phyloP scores from a whole-genome alignment of 1,140 invertebrate genomes.

The Drosophila chauvacae region DNA sequence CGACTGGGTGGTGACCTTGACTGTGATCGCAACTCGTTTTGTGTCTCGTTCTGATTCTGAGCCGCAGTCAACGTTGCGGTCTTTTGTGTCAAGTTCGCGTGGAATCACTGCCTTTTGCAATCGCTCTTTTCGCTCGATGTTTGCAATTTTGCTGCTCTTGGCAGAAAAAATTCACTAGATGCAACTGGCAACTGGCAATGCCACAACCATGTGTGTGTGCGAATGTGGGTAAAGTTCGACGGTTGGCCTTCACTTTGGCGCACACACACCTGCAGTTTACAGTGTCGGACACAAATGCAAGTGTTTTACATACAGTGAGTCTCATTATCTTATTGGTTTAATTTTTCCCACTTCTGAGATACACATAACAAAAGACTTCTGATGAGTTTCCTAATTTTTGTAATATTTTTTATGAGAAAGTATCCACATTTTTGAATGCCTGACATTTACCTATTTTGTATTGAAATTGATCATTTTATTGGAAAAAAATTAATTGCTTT shows the following conservation, averaged over 20 bases:
- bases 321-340: background rate
- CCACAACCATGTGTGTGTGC: constrained; percentile 25
- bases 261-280: constrained; percentile 46
- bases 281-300: constrained; percentile 13
- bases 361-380: background rate
- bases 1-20: constrained; percentile 56
- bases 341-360: background rate
- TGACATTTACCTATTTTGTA: too few relatives aligned
- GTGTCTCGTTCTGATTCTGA: constrained; percentile 65
- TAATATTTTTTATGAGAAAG: background rate
- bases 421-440: background rate
- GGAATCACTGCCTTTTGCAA: constrained; percentile 40
- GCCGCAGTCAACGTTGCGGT: constrained; percentile 27
- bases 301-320: background rate
- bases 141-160: constrained; percentile 38
- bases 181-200: constrained; percentile 37
- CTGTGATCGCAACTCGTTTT: constrained; percentile 69
- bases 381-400: background rate
- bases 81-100: constrained; percentile 76
- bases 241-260: constrained; percentile 73
- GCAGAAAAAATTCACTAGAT: constrained; percentile 29
- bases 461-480: too few relatives aligned
- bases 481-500: too few relatives aligned
- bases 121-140: constrained; percentile 28
- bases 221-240: constrained; percentile 83